phyloP scores from a whole-genome alignment of 2,797 vertebrate species.

The Sebastes oblongus region DNA sequence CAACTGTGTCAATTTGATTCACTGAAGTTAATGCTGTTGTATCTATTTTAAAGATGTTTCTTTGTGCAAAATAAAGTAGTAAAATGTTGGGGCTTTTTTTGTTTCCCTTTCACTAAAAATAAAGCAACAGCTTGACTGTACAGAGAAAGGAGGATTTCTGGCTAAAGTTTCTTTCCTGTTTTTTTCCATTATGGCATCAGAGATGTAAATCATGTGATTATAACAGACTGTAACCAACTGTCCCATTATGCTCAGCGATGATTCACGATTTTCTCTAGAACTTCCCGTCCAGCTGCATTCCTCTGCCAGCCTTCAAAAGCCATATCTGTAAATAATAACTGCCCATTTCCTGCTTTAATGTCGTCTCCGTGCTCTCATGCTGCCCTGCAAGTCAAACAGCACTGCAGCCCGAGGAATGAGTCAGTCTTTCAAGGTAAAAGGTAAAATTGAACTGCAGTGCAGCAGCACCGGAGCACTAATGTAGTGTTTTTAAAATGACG shows the following conservation, averaged over 20 bases:
- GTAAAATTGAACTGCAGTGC: slow-evolving; percentile 48
- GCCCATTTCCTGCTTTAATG: slow-evolving; percentile 27
- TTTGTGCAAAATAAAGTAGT: slow-evolving; percentile 74
- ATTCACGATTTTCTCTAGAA: neutral
- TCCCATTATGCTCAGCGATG: neutral
- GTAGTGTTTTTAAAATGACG: slow-evolving; percentile 41
- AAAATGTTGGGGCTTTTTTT: slow-evolving; percentile 70
- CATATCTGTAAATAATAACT: slow-evolving; percentile 12
- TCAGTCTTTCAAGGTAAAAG: slow-evolving; percentile 45
- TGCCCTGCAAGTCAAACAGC: slow-evolving; percentile 20
- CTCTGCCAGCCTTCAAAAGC: neutral
- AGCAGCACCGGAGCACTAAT: slow-evolving; percentile 23
- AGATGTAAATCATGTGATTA: neutral
- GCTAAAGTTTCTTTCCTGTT: slow-evolving; percentile 12
- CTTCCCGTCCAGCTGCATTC: neutral
- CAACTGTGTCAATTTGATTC: slow-evolving; percentile 46
- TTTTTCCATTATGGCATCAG: neutral
- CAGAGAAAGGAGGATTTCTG: slow-evolving; percentile 20
- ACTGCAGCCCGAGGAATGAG: slow-evolving; percentile 35
- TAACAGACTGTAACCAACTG: neutral
- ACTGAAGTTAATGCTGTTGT: slow-evolving; percentile 60
- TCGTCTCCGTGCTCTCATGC: neutral
- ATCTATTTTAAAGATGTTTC: slow-evolving; percentile 66
- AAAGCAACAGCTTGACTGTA: slow-evolving; percentile 59
- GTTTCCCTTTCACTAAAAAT: slow-evolving; percentile 72